Evolutionary conservation across 2,797 vertebrate species (phyloP), one percentile per base, ranked within the genome.

Genomic region (Myotis findleyi): DNA sequence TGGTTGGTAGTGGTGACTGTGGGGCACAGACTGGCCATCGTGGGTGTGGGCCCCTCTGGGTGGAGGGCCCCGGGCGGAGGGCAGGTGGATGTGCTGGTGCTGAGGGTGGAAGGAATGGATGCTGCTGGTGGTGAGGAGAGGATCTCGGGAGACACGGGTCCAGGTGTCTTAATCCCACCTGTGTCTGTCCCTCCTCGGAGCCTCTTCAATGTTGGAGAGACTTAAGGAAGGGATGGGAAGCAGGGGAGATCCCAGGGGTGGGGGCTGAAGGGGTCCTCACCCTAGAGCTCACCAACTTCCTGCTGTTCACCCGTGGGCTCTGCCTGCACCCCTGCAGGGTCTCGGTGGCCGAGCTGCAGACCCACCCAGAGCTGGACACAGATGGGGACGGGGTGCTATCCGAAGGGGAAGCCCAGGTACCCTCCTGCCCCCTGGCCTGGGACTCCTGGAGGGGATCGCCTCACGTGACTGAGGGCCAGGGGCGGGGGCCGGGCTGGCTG

Each of bases 381-480:
- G 99, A 99, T 95, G 98, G 98, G 9, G 99, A 99, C 1, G 98
- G 98, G 44, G 92, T 80, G 5, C 97, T 99, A 8, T 98, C 99
- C 1, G 99, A 99, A 95, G 96, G 76, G 2, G 99, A 99, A 91
- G 99, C 99, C 64, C 98, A 99, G 99, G 99, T 99, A 98, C 66
- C 21, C 33, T 6, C 21, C 44, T 62, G 7, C n/a, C 33, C 33
- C 44, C 38, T 10, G 3, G 5, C 80, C 36, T 71, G 30, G 36
- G 62, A 33, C 18, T 75, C 55, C 12, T 2, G 18, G 87, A 36
- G 21, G 59, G 5, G 53, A 1, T 49, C 27, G 23, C 62, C 49
- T 57, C 8, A 53, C 57, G 71, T n/a, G 41, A 62, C 83, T 69
- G 21, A 36, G 88, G 53, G 51, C n/a, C 1, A 1, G 25, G 38